Percentiles rank a stretch among this genome's conserved stretches.
These are phyloP conservation scores for Otolemur garnettii DNA, from an alignment of 2,113 vertebrate genomes.

Conservation along the genomic window DNA sequence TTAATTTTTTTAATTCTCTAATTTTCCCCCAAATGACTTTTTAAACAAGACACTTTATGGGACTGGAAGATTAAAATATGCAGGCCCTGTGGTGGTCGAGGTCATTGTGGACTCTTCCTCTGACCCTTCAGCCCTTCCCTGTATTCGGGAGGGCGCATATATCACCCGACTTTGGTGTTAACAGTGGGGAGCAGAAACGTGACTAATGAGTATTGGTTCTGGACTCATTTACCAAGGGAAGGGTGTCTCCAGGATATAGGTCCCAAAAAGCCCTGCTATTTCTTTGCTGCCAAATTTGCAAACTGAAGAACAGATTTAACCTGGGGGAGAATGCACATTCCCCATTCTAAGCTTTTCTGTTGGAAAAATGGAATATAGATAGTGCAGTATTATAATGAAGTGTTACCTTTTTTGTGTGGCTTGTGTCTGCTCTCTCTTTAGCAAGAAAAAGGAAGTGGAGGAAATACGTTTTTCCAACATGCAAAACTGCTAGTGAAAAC, in stretches of 20 bases:
- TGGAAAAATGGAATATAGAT: neutral
- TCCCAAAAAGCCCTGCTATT: neutral
- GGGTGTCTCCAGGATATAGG: neutral
- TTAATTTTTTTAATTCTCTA: constrained; percentile 50
- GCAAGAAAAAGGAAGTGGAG: neutral
- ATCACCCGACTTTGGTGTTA: neutral
- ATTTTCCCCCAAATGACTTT: constrained; percentile 41
- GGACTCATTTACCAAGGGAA: neutral
- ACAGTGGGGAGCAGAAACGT: neutral
- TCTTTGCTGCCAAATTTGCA: constrained; percentile 22
- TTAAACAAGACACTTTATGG: neutral
- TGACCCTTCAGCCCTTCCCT: neutral
- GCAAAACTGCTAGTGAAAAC: constrained; percentile 17
- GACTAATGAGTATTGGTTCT: neutral
- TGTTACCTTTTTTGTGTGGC: neutral
- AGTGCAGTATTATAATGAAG: neutral
- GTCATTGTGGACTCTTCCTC: neutral
- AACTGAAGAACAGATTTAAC: neutral
- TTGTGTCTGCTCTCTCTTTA: neutral
- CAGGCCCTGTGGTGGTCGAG: neutral
- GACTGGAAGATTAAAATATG: neutral
- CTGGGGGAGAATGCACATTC: neutral
- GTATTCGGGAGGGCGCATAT: neutral
- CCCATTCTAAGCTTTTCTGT: neutral
- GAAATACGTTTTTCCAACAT: neutral